Base-by-base conservation (phyloP, 37 sponge, comb jelly and placozoan genomes). In the Ianthella basta region DNA sequence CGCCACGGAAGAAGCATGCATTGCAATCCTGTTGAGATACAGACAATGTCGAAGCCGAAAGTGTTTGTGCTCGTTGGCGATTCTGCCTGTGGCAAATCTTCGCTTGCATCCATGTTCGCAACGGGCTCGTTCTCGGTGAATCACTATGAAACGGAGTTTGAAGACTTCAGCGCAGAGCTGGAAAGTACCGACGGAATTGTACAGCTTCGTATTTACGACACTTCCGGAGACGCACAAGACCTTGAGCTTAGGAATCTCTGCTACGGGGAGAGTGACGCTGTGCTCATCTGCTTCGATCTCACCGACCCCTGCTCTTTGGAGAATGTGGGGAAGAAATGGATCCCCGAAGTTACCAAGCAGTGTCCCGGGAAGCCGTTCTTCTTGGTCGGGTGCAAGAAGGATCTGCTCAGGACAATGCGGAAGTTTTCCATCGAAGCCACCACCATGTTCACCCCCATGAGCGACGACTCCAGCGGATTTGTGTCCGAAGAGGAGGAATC, bases 301-400 rank as follows among this genome's bases (percentile, higher is more conserved):
- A 86, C 89, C 12, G 83, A 82, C 27, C 38, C 56, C 16, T 20
- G 27, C n/a, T 80, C 86, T 10, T 57, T 87, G 69, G 34, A 44
- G 44, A 88, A 41, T 65, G 74, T 88, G 32, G 89, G 86, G 81
- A 77, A 54, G 32, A 65, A 82, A 6, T 92, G 92, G 92, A 21
- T 92, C 0, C 92, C 89, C 16, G 92, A 92, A 59, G 53, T 92
- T 54, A 86, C 64, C 16, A 12, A 24, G 53, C 18, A 64, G 20
- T 85, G 89, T 74, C 92, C 89, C 24, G 54, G 59, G 0, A 75
- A 67, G 6, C 92, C 92, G 0, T 56, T 86, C 72, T 88, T 72
- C 87, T 80, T 92, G 13, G 92, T 84, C 8, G 92, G 89, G n/a
- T 92, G 92, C 84, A 92, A 92, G 64, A 59, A 82, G 32, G 92